Conservation (phyloP, 2,113 vertebrate genomes). For the Onychostruthus taczanowskii region DNA sequence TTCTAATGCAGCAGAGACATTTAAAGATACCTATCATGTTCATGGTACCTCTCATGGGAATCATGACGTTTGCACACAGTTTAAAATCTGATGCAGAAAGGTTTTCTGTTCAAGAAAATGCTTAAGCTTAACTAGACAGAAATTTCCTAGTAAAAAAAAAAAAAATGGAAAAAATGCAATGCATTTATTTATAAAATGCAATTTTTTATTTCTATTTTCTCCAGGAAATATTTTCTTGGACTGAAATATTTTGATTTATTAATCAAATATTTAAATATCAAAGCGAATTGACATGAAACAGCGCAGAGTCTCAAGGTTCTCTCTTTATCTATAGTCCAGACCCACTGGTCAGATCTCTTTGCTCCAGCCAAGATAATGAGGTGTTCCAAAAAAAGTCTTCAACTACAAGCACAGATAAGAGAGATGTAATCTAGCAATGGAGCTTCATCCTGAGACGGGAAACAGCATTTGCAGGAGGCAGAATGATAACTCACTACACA, state of each 20-base stretch:
- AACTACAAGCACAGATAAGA: neutral
- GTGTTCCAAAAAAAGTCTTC: neutral
- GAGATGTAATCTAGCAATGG: neutral
- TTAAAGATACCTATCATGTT: neutral
- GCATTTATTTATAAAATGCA: too few relatives aligned
- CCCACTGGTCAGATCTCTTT: neutral
- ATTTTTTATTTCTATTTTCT: neutral
- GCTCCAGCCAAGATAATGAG: neutral
- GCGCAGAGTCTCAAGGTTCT: neutral
- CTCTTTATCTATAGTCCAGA: neutral
- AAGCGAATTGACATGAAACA: neutral
- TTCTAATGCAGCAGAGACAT: neutral
- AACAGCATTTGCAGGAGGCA: neutral
- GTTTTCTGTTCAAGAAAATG: neutral
- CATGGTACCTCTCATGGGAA: neutral
- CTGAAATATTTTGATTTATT: neutral
- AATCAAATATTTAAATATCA: neutral
- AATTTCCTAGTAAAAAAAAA: neutral
- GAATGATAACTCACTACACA: neutral
- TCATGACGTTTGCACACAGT: neutral
- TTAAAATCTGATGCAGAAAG: neutral
- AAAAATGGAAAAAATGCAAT: accelerated
- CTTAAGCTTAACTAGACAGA: neutral
- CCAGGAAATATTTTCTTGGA: neutral
- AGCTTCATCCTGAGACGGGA: neutral